Evolutionary conservation across 2,113 vertebrate genomes (phyloP).

Genomic region (Merops nubicus): DNA sequence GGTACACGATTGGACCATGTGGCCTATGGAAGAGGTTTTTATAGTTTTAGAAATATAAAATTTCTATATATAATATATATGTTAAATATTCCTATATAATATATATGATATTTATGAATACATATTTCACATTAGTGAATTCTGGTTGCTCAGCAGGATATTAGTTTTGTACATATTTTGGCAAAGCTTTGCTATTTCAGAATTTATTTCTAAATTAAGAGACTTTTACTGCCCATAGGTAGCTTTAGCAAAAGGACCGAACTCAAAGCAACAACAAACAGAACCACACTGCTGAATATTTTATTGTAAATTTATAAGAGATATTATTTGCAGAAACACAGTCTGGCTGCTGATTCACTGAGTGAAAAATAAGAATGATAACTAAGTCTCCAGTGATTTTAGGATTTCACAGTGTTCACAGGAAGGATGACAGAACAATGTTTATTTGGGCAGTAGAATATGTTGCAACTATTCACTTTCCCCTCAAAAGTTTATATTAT

Average conservation of each 20-base stretch:
- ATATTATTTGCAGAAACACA: not conserved
- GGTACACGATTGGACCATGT: not conserved
- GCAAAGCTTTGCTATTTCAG: not conserved
- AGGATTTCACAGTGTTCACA: not conserved
- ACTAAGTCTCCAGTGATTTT: not conserved
- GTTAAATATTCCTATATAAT: not conserved
- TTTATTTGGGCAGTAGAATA: not conserved
- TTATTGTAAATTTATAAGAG: not conserved
- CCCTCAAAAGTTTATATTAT: not conserved
- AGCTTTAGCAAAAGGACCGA: not conserved
- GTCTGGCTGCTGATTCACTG: not conserved
- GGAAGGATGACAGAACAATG: accelerated
- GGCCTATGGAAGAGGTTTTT: not conserved
- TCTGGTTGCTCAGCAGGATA: not conserved
- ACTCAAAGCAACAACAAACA: not conserved
- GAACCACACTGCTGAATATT: not conserved
- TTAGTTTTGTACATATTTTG: not conserved
- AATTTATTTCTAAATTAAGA: not conserved
- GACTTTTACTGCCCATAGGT: not conserved
- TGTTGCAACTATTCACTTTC: not conserved
- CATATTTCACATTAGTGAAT: not conserved
- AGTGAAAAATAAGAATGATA: not conserved
- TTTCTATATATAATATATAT: not conserved
- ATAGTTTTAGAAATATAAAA: not conserved
- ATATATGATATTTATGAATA: not conserved